These are phyloP conservation scores for Phlogophora meticulosa DNA, from an alignment of 2,888 invertebrate species.

Conservation along the genomic window DNA sequence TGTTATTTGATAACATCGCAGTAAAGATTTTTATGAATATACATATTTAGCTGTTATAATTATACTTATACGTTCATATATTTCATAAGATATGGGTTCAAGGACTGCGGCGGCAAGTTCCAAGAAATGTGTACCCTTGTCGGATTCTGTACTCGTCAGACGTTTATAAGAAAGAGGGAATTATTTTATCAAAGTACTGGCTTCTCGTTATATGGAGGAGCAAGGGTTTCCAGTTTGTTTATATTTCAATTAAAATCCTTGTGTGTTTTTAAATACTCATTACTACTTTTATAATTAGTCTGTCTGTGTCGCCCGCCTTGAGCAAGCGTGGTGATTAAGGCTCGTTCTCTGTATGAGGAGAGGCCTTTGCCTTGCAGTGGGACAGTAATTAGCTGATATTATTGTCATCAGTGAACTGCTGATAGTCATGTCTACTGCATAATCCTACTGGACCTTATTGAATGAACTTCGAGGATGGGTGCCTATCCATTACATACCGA, in stretches of 20 bases:
- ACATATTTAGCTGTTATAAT: constrained; percentile 7
- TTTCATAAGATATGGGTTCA: constrained; percentile 36
- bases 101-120: constrained; percentile 26
- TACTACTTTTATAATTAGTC: too few species aligned
- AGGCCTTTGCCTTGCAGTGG: too few species aligned
- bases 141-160: constrained; percentile 43
- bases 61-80: constrained; percentile 7
- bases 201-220: background rate
- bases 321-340: too few species aligned
- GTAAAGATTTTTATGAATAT: constrained; percentile 4
- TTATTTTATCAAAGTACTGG: constrained; percentile 23
- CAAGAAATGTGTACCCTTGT: constrained; percentile 37
- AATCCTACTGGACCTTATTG: too few species aligned
- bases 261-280: background rate
- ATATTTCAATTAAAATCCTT: background rate
- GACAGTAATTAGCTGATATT: too few species aligned
- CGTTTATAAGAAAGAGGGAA: constrained; percentile 23
- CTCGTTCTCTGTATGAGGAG: too few species aligned
- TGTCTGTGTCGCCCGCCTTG: too few species aligned
- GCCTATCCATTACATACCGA: too few species aligned
- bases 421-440: too few species aligned
- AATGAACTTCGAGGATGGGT: too few species aligned
- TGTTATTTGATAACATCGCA: background rate
- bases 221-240: background rate
- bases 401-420: too few species aligned